A percentile compares a stretch with the other conserved stretches of the same genome.
Conservation (phyloP, 1,140 invertebrate species). For the Cryptotermes secundus region DNA sequence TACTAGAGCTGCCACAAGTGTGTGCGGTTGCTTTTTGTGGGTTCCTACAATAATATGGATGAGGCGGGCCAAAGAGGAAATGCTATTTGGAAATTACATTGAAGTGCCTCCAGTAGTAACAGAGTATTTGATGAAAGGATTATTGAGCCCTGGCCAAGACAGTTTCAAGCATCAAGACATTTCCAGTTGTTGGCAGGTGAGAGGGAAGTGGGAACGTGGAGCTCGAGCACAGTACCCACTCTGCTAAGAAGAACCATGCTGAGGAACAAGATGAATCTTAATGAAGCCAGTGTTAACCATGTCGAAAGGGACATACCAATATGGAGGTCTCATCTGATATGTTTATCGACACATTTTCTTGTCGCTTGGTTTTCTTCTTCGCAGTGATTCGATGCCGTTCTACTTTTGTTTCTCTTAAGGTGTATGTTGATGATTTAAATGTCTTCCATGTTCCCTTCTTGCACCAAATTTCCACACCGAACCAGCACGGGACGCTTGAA, state of each 20-base stretch:
- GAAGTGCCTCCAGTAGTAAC: slow-evolving; percentile 37
- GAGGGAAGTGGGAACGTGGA: slow-evolving; percentile 24
- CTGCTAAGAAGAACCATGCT: not conserved
- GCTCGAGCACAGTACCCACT: slow-evolving; percentile 5
- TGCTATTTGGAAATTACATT: slow-evolving; percentile 32
- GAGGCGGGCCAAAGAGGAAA: slow-evolving; percentile 25
- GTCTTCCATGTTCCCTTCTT: slow-evolving; percentile 40
- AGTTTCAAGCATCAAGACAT: not conserved
- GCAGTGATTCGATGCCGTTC: slow-evolving; percentile 31
- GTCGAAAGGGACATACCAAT: slow-evolving; percentile 21
- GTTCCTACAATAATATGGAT: not conserved
- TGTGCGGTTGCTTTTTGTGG: not conserved
- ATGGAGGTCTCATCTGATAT: slow-evolving; percentile 22
- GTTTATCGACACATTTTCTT: slow-evolving; percentile 26
- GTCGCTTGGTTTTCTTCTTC: slow-evolving; percentile 38
- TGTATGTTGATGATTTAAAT: slow-evolving; percentile 40
- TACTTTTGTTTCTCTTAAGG: slow-evolving; percentile 35
- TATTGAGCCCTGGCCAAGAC: slow-evolving; percentile 21
- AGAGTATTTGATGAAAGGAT: slow-evolving; percentile 24
- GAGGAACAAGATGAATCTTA: not conserved
- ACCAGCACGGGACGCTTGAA: slow-evolving; percentile 31
- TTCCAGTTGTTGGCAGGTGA: slow-evolving; percentile 16
- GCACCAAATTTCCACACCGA: slow-evolving; percentile 38
- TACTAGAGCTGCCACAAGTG: slow-evolving; percentile 5
- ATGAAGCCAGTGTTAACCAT: slow-evolving; percentile 27